Conservation (phyloP, 2,888 invertebrate species). For the Thecocarcelia acutangulata region DNA sequence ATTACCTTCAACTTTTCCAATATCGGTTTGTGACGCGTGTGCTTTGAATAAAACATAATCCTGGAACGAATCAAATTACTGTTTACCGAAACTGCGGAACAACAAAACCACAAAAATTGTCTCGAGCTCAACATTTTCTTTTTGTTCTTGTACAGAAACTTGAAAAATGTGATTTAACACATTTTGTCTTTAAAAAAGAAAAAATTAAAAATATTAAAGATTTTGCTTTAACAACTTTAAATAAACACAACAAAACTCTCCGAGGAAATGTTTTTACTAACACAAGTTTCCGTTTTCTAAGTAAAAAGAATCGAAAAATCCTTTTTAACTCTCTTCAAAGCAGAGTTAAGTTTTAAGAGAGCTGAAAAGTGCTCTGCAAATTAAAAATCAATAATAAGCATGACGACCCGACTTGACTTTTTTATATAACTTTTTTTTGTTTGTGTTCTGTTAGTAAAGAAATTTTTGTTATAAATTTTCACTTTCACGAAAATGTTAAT, state of each 20-base stretch:
- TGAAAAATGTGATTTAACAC: no score
- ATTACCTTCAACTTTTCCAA: slow-evolving; percentile 70
- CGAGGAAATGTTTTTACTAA: slow-evolving; percentile 1
- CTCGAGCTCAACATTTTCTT: slow-evolving; percentile 46
- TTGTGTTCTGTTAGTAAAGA: slow-evolving; percentile 5
- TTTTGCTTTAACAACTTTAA: background rate
- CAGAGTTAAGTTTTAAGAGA: background rate
- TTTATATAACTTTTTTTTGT: background rate
- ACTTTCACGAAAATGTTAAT: slow-evolving; percentile 33
- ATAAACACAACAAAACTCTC: slow-evolving; percentile 2
- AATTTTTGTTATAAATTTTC: slow-evolving; percentile 25
- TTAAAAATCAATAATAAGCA: slow-evolving; percentile 56
- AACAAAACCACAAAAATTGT: slow-evolving; percentile 39
- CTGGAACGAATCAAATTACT: slow-evolving; percentile 11
- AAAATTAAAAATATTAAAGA: background rate
- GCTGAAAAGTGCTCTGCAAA: background rate
- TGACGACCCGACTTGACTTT: slow-evolving; percentile 23
- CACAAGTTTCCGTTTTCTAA: background rate
- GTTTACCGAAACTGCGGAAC: slow-evolving; percentile 3
- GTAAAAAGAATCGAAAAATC: slow-evolving; percentile 13
- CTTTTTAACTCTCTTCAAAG: slow-evolving; percentile 32
- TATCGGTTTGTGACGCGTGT: slow-evolving; percentile 56
- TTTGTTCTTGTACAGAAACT: background rate
- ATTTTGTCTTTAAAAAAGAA: background rate
- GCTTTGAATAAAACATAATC: slow-evolving; percentile 57